Evolutionary conservation across 2,888 invertebrate species (phyloP).

Genomic region (Myathropa florea): DNA sequence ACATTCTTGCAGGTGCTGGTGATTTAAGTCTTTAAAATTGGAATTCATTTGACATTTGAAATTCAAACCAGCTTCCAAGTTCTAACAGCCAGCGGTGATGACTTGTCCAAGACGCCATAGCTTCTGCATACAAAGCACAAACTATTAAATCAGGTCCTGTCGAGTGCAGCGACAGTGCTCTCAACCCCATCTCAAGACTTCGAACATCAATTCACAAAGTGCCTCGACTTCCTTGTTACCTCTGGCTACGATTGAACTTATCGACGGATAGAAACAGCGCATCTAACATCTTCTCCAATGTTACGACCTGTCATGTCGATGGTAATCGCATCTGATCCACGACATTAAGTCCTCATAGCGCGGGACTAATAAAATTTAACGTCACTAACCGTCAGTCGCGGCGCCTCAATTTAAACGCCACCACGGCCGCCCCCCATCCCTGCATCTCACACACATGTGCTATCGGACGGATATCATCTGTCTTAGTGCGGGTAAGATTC

Average conservation of each 20-base stretch:
- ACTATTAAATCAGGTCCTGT: background rate
- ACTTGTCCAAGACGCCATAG: background rate
- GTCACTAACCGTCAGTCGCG: constrained; percentile 38
- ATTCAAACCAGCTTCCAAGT: too few relatives aligned
- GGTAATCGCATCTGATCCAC: constrained; percentile 35
- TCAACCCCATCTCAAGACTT: background rate
- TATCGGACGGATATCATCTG: constrained; percentile 51
- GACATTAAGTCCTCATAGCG: constrained; percentile 9
- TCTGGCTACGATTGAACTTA: background rate
- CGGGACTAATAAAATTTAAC: constrained; percentile 56
- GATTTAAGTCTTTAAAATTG: too few relatives aligned
- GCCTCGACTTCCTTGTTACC: background rate
- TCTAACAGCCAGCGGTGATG: background rate
- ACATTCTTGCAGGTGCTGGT: too few relatives aligned
- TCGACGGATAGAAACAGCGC: background rate
- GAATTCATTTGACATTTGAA: too few relatives aligned
- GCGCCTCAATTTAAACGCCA: constrained; percentile 26
- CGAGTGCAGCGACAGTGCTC: background rate
- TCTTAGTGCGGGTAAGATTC: constrained; percentile 28
- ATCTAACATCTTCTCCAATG: background rate
- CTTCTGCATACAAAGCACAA: background rate
- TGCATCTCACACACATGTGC: constrained; percentile 14
- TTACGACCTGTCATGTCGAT: constrained; percentile 19
- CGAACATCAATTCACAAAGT: background rate
- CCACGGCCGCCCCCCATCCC: background rate